Percentiles rank a stretch among this genome's conserved stretches.
Conservation (phyloP, 2,888 invertebrate genomes). For the Drosophila kanekoi region DNA sequence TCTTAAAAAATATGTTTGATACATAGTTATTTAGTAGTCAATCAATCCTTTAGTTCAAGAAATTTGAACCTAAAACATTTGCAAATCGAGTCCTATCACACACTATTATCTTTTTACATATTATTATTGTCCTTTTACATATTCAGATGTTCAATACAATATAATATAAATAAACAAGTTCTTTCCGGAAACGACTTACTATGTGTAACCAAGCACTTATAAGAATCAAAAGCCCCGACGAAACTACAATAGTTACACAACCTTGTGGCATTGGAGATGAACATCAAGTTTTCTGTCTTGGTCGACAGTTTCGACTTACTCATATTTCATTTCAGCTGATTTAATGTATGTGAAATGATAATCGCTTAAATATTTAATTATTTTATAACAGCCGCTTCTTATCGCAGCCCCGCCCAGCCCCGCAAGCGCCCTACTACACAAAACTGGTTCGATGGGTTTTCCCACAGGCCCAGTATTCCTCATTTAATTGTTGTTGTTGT, state of each 20-base stretch:
- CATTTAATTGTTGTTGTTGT: constrained; percentile 34
- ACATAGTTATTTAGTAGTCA: too few species aligned
- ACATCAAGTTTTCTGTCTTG: constrained; percentile 9
- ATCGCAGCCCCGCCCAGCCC: neutral
- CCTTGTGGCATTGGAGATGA: constrained; percentile 7
- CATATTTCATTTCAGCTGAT: constrained; percentile 18
- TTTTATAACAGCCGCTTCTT: constrained; percentile 21
- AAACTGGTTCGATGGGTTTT: constrained; percentile 73
- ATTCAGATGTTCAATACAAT: too few species aligned
- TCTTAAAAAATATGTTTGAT: too few species aligned
- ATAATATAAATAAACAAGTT: too few species aligned
- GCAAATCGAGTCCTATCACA: too few species aligned
- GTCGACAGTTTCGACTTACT: constrained; percentile 8
- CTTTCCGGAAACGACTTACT: too few species aligned
- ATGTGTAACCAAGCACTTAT: too few species aligned
- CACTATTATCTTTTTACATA: too few species aligned
- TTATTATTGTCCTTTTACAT: too few species aligned
- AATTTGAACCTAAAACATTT: too few species aligned
- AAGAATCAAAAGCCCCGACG: neutral
- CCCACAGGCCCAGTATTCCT: constrained; percentile 26
- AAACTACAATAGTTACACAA: neutral
- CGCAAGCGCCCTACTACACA: neutral
- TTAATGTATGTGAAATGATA: constrained; percentile 34
- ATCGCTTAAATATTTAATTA: constrained; percentile 41
- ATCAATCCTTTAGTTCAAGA: too few species aligned